Evolutionary conservation across 2,888 invertebrate species (phyloP), one percentile per base, ranked within the genome.

Genomic region (Rhamphomyia laevipes): DNA sequence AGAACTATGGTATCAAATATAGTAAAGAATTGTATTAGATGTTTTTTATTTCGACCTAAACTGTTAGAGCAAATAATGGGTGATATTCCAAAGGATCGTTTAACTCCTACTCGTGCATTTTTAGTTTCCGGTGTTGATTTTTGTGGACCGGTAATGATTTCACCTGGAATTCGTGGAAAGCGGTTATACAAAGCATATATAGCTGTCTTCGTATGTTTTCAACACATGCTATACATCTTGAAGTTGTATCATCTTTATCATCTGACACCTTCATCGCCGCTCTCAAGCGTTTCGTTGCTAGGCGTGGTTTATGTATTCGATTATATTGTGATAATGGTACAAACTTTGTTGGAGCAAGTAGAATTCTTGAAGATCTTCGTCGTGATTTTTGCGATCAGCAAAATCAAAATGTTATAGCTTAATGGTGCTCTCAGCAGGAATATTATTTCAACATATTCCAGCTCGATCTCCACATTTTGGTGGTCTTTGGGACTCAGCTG

Each of bases 281-380:
- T n/a, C n/a, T n/a, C n/a, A n/a, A n/a, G n/a, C n/a, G 54, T 13
- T 55, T 58, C 30, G 45, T 55, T n/a, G 7, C 16, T 16, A 33
- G 57, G 10, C 40, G 56, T 31, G 53, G 55, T 1, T 6, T 53
- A 4, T 55, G 52, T 27, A 9, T 21, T 2, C 43, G 49, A 11
- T 17, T 56, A 4, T 50, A 46, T 35, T 54, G 53, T 23, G 51
- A 56, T 30, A 56, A 56, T 45, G 54, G 49, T n/a, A 53, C 51
- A 18, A 53, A 53, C 38, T 55, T 55, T 43, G 51, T 53, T 11
- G 55, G 51, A n/a, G 51, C 53, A 2, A 44, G 51, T 15, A 37
- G 49, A n/a, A 45, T 51, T 21, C 21, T 56, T 16, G 38, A 51
- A n/a, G 49, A 54, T n/a, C 37, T 56, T 17, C 49, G 40, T 10